Conservation (phyloP, 2,113 vertebrate species). For the Notiomystis cincta region DNA sequence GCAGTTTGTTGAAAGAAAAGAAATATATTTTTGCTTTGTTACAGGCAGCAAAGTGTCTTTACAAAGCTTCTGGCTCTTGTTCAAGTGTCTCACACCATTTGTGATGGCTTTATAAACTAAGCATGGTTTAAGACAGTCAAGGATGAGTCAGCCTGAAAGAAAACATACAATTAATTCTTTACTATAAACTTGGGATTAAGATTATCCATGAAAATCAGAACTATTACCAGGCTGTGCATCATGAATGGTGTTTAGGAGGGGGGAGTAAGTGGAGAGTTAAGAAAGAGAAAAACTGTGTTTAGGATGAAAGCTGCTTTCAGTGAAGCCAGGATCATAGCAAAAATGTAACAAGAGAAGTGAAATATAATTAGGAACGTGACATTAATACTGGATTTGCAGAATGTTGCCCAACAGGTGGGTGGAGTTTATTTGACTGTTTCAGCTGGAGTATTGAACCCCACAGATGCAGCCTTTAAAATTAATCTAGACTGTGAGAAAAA, state of each 20-base stretch:
- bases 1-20: not conserved
- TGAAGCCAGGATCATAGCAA: not conserved
- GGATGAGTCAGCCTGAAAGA: conserved; percentile 17
- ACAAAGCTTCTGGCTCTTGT: not conserved
- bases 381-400: conserved; percentile 23
- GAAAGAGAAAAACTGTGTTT: not conserved
- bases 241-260: not conserved
- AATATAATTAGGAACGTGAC: conserved; percentile 49
- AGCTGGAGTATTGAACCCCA: not conserved
- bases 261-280: not conserved
- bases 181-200: not conserved
- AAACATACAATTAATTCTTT: conserved; percentile 14
- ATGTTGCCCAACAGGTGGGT: conserved; percentile 54
- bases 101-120: conserved; percentile 21
- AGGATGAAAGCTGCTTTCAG: not conserved
- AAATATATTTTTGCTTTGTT: not conserved
- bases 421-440: conserved; percentile 43
- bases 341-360: conserved; percentile 41
- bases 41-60: not conserved
- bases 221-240: not conserved
- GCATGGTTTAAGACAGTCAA: not conserved
- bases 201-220: not conserved
- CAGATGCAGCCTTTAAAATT: conserved; percentile 6
- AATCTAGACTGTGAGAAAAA: conserved; percentile 31
- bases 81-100: not conserved